Evolutionary conservation across 2,113 vertebrate genomes (phyloP).

Genomic region (Cnemophilus loriae): DNA sequence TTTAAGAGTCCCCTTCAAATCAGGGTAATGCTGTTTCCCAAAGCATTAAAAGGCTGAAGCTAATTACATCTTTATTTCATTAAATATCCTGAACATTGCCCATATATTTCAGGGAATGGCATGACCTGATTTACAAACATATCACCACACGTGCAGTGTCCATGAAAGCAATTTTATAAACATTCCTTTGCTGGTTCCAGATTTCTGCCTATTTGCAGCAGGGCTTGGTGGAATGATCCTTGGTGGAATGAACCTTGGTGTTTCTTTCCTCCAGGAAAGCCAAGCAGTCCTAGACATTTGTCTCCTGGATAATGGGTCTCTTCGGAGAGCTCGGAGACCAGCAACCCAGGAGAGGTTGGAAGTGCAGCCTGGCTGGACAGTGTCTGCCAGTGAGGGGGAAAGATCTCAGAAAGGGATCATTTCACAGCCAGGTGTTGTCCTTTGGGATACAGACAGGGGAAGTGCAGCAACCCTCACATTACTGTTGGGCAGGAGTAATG

Average conservation of each 20-base stretch:
- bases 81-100: neutral
- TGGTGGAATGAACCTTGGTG: neutral
- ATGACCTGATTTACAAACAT: neutral
- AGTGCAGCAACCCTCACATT: neutral
- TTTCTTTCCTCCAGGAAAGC: neutral
- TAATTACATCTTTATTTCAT: constrained; percentile 29
- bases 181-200: neutral
- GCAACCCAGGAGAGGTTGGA: neutral
- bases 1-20: neutral
- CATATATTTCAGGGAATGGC: neutral
- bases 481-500: neutral
- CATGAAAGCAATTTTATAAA: neutral
- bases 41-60: constrained; percentile 20
- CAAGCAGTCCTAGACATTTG: neutral
- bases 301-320: neutral
- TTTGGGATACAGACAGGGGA: neutral
- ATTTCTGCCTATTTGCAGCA: neutral
- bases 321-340: neutral
- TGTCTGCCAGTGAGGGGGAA: neutral
- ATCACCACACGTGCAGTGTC: neutral
- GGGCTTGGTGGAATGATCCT: neutral
- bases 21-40: constrained; percentile 8
- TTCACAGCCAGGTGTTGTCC: neutral
- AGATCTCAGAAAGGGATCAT: neutral
- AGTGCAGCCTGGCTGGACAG: neutral